phyloP scores from a whole-genome alignment of 2,888 invertebrate genomes.

The Drosophila mercatorum region DNA sequence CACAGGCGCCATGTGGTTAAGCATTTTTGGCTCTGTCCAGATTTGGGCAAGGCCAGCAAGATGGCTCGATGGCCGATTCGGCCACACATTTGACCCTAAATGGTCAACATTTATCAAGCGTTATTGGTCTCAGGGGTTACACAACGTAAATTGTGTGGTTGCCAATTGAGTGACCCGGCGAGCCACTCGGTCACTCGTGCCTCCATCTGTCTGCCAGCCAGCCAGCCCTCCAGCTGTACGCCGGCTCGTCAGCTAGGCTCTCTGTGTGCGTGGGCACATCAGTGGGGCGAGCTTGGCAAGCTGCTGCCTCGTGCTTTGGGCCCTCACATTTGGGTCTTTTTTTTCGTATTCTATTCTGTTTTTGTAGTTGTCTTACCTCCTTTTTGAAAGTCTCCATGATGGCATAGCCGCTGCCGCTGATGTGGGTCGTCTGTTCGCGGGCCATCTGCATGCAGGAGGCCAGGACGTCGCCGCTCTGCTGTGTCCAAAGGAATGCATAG shows the following conservation, averaged over 20 bases:
- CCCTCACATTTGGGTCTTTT: slow-evolving; percentile 21
- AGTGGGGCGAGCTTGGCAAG: slow-evolving; percentile 15
- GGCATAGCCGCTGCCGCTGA: slow-evolving; percentile 73
- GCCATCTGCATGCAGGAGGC: slow-evolving; percentile 66
- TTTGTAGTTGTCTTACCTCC: slow-evolving; percentile 70
- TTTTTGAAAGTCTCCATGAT: slow-evolving; percentile 82
- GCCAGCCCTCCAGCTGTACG: slow-evolving; percentile 25
- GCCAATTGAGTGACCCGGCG: slow-evolving; percentile 74
- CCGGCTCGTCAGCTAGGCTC: slow-evolving; percentile 18
- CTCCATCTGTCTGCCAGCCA: slow-evolving; percentile 20
- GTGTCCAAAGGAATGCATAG: slow-evolving; percentile 81
- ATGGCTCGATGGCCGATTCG: slow-evolving; percentile 46
- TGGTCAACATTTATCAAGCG: slow-evolving; percentile 81
- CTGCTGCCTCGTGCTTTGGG: slow-evolving; percentile 24
- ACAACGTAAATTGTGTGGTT: slow-evolving; percentile 81
- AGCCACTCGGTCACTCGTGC: slow-evolving; percentile 52
- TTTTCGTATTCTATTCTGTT: slow-evolving; percentile 26
- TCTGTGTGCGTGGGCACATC: slow-evolving; percentile 39
- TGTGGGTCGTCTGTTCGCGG: slow-evolving; percentile 56
- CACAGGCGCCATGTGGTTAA: slow-evolving; percentile 61
- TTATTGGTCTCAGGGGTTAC: slow-evolving; percentile 82
- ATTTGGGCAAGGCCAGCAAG: slow-evolving; percentile 33
- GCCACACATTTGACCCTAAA: slow-evolving; percentile 81
- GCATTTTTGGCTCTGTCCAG: slow-evolving; percentile 32
- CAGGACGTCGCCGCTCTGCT: slow-evolving; percentile 69